phyloP scores from a whole-genome alignment of 2,797 vertebrate species.

The Hemibagrus guttatus region DNA sequence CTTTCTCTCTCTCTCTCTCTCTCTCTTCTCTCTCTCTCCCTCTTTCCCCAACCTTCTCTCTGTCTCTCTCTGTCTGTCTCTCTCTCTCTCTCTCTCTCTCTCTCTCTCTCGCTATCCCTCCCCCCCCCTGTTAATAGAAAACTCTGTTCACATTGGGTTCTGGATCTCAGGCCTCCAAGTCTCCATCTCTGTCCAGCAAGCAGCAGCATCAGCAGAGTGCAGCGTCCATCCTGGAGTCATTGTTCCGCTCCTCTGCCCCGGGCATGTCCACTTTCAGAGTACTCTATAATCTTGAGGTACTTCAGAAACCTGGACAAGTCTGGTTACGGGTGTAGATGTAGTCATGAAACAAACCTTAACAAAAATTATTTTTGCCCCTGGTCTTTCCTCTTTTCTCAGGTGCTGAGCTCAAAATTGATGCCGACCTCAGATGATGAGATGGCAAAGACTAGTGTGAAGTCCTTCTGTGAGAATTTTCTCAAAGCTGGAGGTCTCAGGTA shows the following conservation, averaged over 20 bases:
- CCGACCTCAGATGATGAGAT: conserved; percentile 98
- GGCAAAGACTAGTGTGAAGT: conserved; percentile 98
- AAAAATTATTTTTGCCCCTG: too few species aligned
- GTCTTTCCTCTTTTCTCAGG: conserved; percentile 68
- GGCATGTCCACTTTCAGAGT: conserved; percentile 99
- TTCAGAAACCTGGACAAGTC: not conserved
- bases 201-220: conserved; percentile 97
- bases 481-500: conserved; percentile 97
- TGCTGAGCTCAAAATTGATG: conserved; percentile 98
- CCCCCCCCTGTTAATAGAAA: conserved; percentile 88
- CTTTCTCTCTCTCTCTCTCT: not conserved
- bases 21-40: too few species aligned
- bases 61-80: not conserved
- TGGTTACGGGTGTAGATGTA: conserved; percentile 75
- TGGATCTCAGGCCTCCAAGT: conserved; percentile 88
- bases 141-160: conserved; percentile 89
- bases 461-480: conserved; percentile 98
- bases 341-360: not conserved
- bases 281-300: conserved; percentile 96
- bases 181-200: conserved; percentile 91
- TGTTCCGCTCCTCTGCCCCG: conserved; percentile 94
- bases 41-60: too few species aligned
- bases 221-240: conserved; percentile 93
- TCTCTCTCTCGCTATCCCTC: not conserved
- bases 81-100: not conserved